Evolutionary conservation across 2,113 vertebrate species (phyloP).

Genomic region (Cathartes aura): DNA sequence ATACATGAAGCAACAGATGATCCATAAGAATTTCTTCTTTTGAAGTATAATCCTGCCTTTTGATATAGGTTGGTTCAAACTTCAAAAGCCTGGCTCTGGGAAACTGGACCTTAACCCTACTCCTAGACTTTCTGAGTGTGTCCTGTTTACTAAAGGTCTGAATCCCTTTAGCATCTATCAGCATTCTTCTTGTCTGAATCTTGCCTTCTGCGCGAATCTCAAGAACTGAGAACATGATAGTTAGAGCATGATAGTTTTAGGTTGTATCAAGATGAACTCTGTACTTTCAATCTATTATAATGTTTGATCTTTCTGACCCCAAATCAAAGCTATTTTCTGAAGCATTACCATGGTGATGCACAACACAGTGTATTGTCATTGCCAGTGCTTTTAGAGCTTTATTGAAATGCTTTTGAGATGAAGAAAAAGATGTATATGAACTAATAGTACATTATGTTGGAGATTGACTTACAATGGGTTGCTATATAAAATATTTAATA

Average conservation of each 20-base stretch:
- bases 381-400: constrained; percentile 28
- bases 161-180: neutral
- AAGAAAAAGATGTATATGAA: neutral
- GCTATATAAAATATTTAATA: neutral
- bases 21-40: neutral
- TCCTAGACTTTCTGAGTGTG: neutral
- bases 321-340: constrained; percentile 40
- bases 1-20: neutral
- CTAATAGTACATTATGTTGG: neutral
- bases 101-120: neutral
- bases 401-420: constrained; percentile 41
- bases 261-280: neutral
- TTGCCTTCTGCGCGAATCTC: neutral
- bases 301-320: constrained; percentile 33
- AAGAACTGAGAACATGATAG: neutral
- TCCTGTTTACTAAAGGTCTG: neutral
- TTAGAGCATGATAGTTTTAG: neutral
- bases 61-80: neutral
- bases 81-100: neutral
- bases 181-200: neutral
- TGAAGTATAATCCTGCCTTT: neutral
- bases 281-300: neutral
- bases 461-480: neutral
- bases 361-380: neutral
- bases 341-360: constrained; percentile 63